Percentiles rank a stretch among this genome's conserved stretches.
Evolutionary conservation across 1,140 invertebrate species (phyloP).

Genomic region (Hyphantria cunea): DNA sequence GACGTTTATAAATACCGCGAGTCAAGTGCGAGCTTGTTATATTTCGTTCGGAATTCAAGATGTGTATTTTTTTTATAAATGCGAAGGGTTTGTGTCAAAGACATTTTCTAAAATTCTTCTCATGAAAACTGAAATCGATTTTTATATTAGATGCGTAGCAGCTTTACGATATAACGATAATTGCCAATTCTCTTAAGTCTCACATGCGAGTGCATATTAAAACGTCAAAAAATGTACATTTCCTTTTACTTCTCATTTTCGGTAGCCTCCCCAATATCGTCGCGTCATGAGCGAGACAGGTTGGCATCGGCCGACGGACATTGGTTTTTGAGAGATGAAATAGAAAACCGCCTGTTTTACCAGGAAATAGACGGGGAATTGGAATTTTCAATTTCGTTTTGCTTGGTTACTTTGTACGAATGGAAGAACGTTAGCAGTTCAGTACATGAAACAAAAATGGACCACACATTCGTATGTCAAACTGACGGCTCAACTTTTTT

Average conservation of each 20-base stretch:
- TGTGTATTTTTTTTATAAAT: constrained; percentile 59
- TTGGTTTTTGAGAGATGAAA: constrained; percentile 65
- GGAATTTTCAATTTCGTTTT: constrained; percentile 71
- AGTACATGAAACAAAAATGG: constrained; percentile 9
- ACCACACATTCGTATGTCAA: constrained; percentile 12
- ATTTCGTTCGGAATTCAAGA: constrained; percentile 41
- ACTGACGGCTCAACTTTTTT: constrained; percentile 7
- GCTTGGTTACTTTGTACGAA: constrained; percentile 49
- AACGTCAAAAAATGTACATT: constrained; percentile 71
- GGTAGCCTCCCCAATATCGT: constrained; percentile 72
- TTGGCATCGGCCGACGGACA: constrained; percentile 22
- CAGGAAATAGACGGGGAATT: constrained; percentile 71
- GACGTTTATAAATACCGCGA: constrained; percentile 73
- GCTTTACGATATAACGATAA: constrained; percentile 62
- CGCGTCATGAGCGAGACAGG: constrained; percentile 60
- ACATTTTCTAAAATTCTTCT: constrained; percentile 16
- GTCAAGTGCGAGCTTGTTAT: constrained; percentile 72
- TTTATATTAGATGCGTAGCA: too few species aligned
- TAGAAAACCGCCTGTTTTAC: constrained; percentile 69
- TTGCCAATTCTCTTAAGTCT: constrained; percentile 44
- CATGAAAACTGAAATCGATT: too few species aligned
- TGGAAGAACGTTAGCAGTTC: constrained; percentile 34
- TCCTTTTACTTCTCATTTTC: constrained; percentile 79
- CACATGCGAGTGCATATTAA: constrained; percentile 78
- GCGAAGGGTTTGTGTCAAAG: constrained; percentile 61